These are phyloP conservation scores for Oreochromis grahami DNA, from an alignment of 2,797 vertebrate species.

Conservation along the genomic window DNA sequence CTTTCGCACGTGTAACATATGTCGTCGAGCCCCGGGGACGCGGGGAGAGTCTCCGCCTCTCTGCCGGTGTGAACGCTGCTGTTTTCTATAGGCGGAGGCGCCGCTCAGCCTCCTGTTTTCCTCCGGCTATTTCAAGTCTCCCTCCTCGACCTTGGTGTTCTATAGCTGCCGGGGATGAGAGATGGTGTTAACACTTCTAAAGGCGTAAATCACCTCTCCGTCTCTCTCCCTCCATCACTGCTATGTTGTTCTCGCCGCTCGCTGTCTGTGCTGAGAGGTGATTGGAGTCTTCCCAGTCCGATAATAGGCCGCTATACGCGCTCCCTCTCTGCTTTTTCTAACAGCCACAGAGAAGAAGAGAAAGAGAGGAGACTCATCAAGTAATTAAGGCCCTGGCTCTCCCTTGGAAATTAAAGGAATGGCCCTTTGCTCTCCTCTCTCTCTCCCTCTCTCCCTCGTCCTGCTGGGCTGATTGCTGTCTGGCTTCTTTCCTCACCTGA, in stretches of 20 bases:
- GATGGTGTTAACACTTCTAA: constrained; percentile 59
- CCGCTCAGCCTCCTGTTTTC: constrained; percentile 9
- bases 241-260: constrained; percentile 52
- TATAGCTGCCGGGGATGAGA: constrained; percentile 57
- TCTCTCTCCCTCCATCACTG: not conserved
- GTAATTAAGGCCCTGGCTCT: constrained; percentile 96
- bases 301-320: constrained; percentile 82
- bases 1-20: not conserved
- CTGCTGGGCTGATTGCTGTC: constrained; percentile 89
- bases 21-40: not conserved
- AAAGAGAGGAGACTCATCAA: constrained; percentile 85
- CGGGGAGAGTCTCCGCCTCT: not conserved
- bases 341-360: constrained; percentile 37
- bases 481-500: constrained; percentile 90
- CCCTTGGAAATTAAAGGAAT: constrained; percentile 93
- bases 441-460: constrained; percentile 30
- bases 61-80: not conserved
- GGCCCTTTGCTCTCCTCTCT: constrained; percentile 81
- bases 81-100: constrained; percentile 23
- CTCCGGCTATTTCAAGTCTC: constrained; percentile 31
- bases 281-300: constrained; percentile 84
- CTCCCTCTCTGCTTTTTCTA: constrained; percentile 10
- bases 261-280: constrained; percentile 76
- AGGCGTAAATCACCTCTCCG: constrained; percentile 62
- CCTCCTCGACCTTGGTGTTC: constrained; percentile 58